Evolutionary conservation across 1,140 invertebrate genomes (phyloP), one percentile per base, ranked within the genome.

Genomic region (Vollenhovia emeryi): DNA sequence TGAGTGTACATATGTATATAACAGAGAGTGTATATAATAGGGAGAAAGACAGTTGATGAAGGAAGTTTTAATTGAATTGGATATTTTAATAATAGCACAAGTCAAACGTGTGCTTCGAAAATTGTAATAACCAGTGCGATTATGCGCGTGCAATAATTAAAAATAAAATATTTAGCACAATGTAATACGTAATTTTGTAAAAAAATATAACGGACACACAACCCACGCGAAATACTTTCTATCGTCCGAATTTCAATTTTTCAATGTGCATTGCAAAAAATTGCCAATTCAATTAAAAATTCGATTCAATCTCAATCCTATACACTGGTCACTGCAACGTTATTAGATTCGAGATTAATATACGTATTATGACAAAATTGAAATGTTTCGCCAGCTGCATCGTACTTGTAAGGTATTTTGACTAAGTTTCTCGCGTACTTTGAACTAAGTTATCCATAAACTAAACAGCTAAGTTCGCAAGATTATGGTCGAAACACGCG

Each of bases 401-500:
- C 48, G 43, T 74, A 68, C 73, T 88, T 78, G 52, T 52, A n/a
- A 24, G 57, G 21, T 84, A 76, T 76, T 84, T 76, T 84, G 80
- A 76, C 73, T 75, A 84, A 84, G 80, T 84, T 84, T 13, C 80
- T 33, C 57, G 36, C 30, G 74, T 55, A 64, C 83, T 85, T 79
- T 82, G 36, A 13, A 76, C 60, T 24, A 66, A 85, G 60, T 85
- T 84, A 84, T 75, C 73, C 48, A 57, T 85, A 85, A 78, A 78
- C 74, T 79, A 80, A 79, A 62, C 74, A 68, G 48, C 45, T 21
- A 79, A 85, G 59, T 85, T 85, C 48, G 73, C 48, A 59, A 78
- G 69, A 74, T 86, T 86, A 74, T 66, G 48, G 50, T 45, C 48
- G 55, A 36, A 85, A 52, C 64, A 48, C 43, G 82, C 60, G 48